A percentile compares a stretch with the other conserved stretches of the same genome.
Evolutionary conservation across 2,113 vertebrate genomes (phyloP).

Genomic region (Passer domesticus): DNA sequence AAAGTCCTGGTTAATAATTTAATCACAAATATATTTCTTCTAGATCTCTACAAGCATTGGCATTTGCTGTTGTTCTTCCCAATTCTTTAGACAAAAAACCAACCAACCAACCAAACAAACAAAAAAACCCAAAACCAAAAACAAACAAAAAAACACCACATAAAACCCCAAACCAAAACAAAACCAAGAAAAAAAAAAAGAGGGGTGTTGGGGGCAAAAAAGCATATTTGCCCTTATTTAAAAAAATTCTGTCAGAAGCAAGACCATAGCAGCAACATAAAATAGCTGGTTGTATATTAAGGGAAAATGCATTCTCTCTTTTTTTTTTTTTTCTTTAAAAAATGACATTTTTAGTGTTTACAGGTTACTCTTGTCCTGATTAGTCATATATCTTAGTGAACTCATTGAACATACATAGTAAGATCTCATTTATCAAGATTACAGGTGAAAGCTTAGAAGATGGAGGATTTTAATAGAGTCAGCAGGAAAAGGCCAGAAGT

Average conservation of each 20-base stretch:
- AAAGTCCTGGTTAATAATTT: background rate
- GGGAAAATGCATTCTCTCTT: background rate
- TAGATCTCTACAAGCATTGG: background rate
- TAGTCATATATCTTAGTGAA: background rate
- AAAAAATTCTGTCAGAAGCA: background rate
- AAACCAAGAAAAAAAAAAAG: no score
- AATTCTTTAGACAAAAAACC: background rate
- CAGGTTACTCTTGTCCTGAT: background rate
- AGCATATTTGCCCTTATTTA: background rate
- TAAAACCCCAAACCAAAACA: background rate
- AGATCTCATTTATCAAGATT: background rate
- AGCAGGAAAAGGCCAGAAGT: background rate
- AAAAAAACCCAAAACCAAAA: no score
- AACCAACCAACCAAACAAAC: no score
- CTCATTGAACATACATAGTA: background rate
- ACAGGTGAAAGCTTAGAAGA: background rate
- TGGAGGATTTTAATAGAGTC: background rate
- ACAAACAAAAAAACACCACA: no score
- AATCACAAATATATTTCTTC: background rate
- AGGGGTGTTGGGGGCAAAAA: accelerated
- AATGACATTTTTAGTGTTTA: background rate
- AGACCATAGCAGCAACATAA: background rate
- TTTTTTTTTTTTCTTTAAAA: background rate
- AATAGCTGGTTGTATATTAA: background rate
- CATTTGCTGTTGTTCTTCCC: background rate